These are phyloP conservation scores for Omphaloscelis lunosa DNA, from an alignment of 2,888 invertebrate species.

Conservation along the genomic window DNA sequence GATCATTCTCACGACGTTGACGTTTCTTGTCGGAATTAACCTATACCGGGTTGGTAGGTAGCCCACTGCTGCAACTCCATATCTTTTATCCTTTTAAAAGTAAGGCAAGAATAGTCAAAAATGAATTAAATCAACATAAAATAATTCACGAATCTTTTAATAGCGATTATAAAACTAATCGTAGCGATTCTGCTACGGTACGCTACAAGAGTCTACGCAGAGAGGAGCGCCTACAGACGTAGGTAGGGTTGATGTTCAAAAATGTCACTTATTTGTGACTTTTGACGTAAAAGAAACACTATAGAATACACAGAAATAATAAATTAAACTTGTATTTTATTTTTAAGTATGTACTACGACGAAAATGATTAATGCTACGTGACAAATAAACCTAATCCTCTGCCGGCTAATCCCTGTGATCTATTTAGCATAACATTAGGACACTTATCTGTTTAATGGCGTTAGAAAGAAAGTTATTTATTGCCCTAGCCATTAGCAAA, in stretches of 20 bases:
- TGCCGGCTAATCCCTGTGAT: constrained; percentile 22
- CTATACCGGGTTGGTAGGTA: background rate
- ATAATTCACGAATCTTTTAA: background rate
- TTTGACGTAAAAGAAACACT: background rate
- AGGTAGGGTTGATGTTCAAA: background rate
- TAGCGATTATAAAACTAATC: background rate
- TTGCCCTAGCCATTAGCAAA: constrained; percentile 17
- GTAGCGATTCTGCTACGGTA: constrained; percentile 21
- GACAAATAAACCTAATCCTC: constrained; percentile 6
- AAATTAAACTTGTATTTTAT: constrained; percentile 3
- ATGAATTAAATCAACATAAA: background rate
- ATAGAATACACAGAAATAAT: background rate
- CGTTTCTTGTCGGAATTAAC: too few relatives aligned
- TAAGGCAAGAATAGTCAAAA: background rate
- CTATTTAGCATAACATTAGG: constrained; percentile 18
- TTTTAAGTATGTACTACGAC: background rate
- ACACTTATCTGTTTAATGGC: constrained; percentile 4
- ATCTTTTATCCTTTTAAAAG: background rate
- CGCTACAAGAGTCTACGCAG: constrained; percentile 24
- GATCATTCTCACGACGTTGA: background rate
- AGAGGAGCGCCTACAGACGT: background rate
- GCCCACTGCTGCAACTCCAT: background rate
- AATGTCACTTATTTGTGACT: background rate
- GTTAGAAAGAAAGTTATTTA: constrained; percentile 17
- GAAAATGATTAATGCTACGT: background rate